phyloP scores from a whole-genome alignment of 2,113 vertebrate genomes.

The Melanerpes aurifrons region DNA sequence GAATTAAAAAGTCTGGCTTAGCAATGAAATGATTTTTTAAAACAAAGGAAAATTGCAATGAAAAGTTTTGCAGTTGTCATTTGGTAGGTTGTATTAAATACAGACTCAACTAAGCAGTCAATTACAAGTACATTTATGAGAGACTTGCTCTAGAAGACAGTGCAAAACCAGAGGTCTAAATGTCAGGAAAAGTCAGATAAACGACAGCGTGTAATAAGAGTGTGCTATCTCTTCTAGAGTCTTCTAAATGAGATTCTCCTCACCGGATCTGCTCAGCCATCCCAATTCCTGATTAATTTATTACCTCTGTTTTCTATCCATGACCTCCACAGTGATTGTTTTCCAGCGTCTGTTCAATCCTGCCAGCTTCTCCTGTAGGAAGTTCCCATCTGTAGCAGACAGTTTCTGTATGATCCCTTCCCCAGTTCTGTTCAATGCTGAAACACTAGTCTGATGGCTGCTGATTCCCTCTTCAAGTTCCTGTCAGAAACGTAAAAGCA shows the following conservation, averaged over 20 bases:
- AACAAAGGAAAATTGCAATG: not conserved
- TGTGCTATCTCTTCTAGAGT: not conserved
- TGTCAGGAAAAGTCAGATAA: not conserved
- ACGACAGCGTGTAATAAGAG: not conserved
- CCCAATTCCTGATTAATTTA: not conserved
- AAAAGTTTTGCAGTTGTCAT: not conserved
- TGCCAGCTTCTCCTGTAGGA: constrained; percentile 88
- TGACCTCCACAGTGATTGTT: constrained; percentile 72
- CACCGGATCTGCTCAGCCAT: not conserved
- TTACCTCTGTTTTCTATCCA: constrained; percentile 87
- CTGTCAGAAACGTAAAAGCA: constrained; percentile 71
- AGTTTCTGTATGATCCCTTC: constrained; percentile 87
- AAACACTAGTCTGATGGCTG: constrained; percentile 82
- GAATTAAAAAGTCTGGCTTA: not conserved
- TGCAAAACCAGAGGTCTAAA: not conserved
- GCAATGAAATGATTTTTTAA: not conserved
- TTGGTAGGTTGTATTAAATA: not conserved
- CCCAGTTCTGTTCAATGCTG: constrained; percentile 80
- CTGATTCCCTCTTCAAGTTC: constrained; percentile 89
- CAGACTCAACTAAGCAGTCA: not conserved
- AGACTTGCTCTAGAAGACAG: not conserved
- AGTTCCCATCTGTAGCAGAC: constrained; percentile 81
- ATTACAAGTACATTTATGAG: not conserved
- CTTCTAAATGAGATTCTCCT: not conserved
- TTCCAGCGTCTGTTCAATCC: constrained; percentile 85